Percentiles rank a stretch among this genome's conserved stretches.
phyloP scores from a whole-genome alignment of 2,113 vertebrate species.

The Microtus ochrogaster region DNA sequence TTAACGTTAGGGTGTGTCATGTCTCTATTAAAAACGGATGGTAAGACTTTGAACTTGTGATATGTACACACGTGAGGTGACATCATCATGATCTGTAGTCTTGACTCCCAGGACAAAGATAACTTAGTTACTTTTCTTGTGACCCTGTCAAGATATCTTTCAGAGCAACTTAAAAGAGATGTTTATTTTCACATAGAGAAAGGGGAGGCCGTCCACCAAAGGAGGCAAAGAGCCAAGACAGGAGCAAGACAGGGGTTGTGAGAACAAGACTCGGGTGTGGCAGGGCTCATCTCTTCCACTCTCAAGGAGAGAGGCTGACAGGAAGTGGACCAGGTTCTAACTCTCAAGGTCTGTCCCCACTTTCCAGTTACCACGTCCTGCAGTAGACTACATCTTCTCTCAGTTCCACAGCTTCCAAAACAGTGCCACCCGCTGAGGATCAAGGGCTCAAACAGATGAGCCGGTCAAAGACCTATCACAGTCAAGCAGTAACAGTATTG shows the following conservation, averaged over 20 bases:
- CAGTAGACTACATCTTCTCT: background rate
- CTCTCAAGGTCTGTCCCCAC: background rate
- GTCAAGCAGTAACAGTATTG: background rate
- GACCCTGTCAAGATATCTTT: background rate
- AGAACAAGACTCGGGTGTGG: background rate
- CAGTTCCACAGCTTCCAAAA: background rate
- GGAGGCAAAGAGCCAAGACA: too few relatives aligned
- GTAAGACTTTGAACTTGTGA: background rate
- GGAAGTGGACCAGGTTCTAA: background rate
- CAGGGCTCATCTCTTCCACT: background rate
- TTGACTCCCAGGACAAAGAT: constrained; percentile 5
- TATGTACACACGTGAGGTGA: background rate
- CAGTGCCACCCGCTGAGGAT: background rate
- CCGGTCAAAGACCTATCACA: background rate
- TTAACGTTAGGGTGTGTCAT: background rate
- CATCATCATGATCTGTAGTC: background rate
- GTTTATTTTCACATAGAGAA: background rate
- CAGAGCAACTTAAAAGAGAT: background rate
- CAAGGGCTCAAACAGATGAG: background rate
- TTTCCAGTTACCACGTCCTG: background rate
- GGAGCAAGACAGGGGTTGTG: too few relatives aligned
- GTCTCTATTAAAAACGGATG: background rate
- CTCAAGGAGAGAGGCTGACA: background rate
- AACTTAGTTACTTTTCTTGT: background rate
- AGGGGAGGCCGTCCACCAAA: background rate